Conservation (phyloP, 2,888 invertebrate genomes). For the Pheosia tremula region DNA sequence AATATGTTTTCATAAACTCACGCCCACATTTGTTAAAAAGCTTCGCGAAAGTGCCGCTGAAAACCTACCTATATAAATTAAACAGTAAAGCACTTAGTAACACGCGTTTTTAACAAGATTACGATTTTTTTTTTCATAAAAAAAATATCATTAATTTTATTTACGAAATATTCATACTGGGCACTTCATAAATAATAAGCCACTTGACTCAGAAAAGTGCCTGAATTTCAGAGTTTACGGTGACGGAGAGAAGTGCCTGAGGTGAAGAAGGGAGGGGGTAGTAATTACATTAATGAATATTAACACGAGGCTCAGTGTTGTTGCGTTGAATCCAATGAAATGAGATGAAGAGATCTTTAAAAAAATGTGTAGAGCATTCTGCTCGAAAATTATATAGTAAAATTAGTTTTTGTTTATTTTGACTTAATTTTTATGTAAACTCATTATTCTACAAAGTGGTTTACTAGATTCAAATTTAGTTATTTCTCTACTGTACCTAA, state of each 20-base stretch:
- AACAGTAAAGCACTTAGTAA: background rate
- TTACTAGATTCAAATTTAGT: no score
- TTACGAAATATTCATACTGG: constrained; percentile 48
- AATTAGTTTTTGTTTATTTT: no score
- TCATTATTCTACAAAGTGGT: no score
- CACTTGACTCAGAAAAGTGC: constrained; percentile 43
- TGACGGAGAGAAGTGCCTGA: constrained; percentile 23
- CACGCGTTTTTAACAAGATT: constrained; percentile 3
- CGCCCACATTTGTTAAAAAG: background rate
- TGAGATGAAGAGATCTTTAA: constrained; percentile 27
- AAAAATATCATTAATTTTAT: constrained; percentile 37
- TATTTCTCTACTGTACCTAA: no score
- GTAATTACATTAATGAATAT: constrained; percentile 65
- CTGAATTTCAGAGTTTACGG: constrained; percentile 37
- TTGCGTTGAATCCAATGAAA: constrained; percentile 32
- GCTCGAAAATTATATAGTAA: no score
- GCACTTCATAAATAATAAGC: constrained; percentile 54
- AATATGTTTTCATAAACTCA: background rate
- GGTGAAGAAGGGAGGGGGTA: constrained; percentile 20
- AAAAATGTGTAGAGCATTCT: no score
- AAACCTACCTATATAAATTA: background rate
- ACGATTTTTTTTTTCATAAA: constrained; percentile 16
- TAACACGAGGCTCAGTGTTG: constrained; percentile 47
- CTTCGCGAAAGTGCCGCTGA: background rate
- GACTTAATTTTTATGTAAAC: no score